phyloP scores from a whole-genome alignment of 2,888 invertebrate species.

The Odontothrips loti region DNA sequence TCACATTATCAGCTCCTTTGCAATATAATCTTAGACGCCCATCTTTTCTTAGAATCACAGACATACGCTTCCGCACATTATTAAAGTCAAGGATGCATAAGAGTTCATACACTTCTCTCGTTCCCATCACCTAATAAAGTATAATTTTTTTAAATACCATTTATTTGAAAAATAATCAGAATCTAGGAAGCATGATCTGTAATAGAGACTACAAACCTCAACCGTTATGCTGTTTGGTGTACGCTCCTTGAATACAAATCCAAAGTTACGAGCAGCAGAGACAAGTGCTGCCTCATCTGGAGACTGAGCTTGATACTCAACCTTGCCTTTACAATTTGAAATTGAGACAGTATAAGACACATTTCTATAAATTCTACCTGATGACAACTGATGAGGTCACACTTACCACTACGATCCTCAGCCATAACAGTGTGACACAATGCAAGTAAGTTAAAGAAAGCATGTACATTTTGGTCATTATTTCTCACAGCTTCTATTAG shows the following conservation, averaged over 20 bases:
- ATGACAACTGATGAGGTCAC: neutral
- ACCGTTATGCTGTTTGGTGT: constrained; percentile 90
- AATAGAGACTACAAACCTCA: constrained; percentile 54
- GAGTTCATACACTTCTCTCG: constrained; percentile 71
- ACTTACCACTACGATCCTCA: constrained; percentile 70
- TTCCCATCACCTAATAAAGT: constrained; percentile 62
- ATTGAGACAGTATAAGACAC: constrained; percentile 3
- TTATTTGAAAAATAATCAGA: constrained; percentile 25
- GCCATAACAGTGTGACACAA: constrained; percentile 99
- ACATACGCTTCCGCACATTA: constrained; percentile 98
- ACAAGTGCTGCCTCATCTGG: constrained; percentile 98
- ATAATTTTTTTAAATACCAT: constrained; percentile 32
- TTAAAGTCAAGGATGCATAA: constrained; percentile 98
- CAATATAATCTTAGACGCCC: constrained; percentile 79
- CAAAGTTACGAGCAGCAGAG: constrained; percentile 96
- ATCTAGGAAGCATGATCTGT: neutral
- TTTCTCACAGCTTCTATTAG: constrained; percentile 74
- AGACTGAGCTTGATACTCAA: constrained; percentile 92
- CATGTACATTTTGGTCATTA: constrained; percentile 69
- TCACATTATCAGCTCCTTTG: constrained; percentile 97
- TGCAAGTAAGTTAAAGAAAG: constrained; percentile 88
- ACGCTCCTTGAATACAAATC: constrained; percentile 93
- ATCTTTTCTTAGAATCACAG: constrained; percentile 81
- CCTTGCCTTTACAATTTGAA: constrained; percentile 46
- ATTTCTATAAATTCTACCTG: neutral